These are phyloP conservation scores for Notarius lentiginosus DNA, from an alignment of 2,113 vertebrate genomes.

Conservation along the genomic window DNA sequence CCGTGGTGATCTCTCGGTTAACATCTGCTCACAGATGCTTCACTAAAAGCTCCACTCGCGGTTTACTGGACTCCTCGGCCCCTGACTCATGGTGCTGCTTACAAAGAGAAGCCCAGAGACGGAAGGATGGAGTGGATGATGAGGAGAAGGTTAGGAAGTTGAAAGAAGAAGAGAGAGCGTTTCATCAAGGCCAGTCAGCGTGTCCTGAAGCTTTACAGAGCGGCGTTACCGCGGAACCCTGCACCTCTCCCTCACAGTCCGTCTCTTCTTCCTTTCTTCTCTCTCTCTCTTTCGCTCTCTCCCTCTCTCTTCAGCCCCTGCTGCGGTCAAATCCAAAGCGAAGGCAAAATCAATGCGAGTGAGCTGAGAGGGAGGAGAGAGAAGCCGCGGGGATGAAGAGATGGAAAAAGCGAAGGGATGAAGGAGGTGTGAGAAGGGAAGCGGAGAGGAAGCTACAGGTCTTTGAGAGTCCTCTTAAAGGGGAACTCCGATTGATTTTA, in stretches of 20 bases:
- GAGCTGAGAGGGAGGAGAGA: background rate
- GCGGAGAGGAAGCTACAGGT: constrained; percentile 11
- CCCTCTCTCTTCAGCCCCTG: constrained; percentile 25
- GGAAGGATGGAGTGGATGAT: background rate
- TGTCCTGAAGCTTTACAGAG: background rate
- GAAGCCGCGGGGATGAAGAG: constrained; percentile 19
- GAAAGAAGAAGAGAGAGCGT: background rate
- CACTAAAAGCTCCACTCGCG: background rate
- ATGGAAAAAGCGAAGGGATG: background rate
- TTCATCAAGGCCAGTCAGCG: background rate
- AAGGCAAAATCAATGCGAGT: constrained; percentile 74
- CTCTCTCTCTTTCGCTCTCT: background rate
- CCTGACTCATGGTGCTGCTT: background rate
- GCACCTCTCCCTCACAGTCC: background rate
- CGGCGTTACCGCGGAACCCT: background rate
- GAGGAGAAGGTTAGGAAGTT: constrained; percentile 32
- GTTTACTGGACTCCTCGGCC: background rate
- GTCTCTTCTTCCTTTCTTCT: background rate
- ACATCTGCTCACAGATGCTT: background rate
- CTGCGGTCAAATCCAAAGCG: constrained; percentile 70
- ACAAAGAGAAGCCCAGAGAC: background rate
- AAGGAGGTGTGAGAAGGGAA: background rate
- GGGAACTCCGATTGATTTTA: background rate
- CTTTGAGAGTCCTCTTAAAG: background rate
- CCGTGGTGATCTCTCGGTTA: too few species aligned